Conservation (phyloP, 2,113 vertebrate species). For the Alces alces region DNA sequence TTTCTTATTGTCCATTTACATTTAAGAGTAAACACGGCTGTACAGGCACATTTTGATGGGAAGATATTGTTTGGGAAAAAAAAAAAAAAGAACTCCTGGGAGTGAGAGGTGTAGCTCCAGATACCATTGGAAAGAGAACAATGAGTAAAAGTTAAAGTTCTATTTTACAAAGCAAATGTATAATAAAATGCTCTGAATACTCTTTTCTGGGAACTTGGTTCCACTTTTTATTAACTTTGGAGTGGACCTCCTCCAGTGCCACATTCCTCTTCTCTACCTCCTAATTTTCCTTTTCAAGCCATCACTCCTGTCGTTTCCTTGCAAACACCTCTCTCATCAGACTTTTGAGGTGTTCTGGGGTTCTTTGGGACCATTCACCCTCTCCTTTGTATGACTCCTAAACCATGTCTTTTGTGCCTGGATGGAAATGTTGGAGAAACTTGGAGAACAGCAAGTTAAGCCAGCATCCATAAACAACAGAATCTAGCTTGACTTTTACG, state of each 20-base stretch:
- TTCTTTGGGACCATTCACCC: background rate
- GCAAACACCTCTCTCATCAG: background rate
- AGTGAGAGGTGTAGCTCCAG: background rate
- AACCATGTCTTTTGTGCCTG: background rate
- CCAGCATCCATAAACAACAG: background rate
- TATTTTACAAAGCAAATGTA: background rate
- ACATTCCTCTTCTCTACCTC: background rate
- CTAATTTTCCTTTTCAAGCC: background rate
- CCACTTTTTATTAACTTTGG: background rate
- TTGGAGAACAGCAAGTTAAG: background rate
- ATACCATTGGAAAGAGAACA: background rate
- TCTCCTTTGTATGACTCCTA: background rate
- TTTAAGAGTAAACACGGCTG: background rate
- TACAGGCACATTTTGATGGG: background rate
- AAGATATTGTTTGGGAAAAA: background rate
- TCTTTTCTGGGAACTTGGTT: background rate
- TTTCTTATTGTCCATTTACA: background rate
- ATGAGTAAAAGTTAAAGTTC: background rate
- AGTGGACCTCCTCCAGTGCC: background rate
- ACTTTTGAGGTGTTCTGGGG: background rate
- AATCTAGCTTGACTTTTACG: slow-evolving; percentile 20
- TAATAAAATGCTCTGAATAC: background rate
- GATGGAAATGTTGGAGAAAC: background rate
- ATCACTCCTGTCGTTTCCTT: background rate
- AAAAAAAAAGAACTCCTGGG: background rate